Conservation (phyloP, 2,113 vertebrate genomes). For the Notiomystis cincta region DNA sequence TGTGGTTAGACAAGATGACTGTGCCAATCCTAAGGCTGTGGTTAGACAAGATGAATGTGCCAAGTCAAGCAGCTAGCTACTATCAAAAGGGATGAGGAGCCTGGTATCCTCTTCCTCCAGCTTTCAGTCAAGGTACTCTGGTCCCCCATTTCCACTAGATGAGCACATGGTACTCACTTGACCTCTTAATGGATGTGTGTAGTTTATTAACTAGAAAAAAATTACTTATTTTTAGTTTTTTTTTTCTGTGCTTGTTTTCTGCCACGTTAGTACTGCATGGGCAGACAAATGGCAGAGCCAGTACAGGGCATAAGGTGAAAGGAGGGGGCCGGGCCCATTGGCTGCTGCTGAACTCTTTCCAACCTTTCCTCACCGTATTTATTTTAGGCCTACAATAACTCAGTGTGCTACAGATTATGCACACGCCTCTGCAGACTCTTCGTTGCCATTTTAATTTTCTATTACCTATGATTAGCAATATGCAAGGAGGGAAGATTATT, state of each 20-base stretch:
- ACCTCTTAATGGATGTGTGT: not conserved
- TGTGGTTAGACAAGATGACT: not conserved
- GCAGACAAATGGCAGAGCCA: not conserved
- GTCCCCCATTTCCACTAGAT: not conserved
- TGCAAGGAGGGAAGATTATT: not conserved
- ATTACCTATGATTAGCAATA: not conserved
- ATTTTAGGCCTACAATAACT: not conserved
- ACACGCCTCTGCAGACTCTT: not conserved
- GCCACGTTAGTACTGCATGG: rapidly evolving
- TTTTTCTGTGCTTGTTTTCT: not conserved
- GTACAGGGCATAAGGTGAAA: not conserved
- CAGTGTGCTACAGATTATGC: not conserved
- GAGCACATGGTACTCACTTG: not conserved
- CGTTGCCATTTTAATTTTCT: not conserved
- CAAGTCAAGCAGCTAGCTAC: not conserved
- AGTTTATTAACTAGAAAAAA: not conserved
- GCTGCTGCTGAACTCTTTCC: not conserved
- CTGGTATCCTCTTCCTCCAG: not conserved
- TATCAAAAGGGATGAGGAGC: not conserved
- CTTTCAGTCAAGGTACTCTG: not conserved
- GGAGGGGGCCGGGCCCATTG: not conserved
- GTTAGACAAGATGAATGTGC: not conserved
- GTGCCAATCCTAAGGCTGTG: not conserved
- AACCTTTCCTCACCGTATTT: not conserved
- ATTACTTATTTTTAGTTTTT: not conserved